Evolutionary conservation across 2,888 invertebrate species (phyloP).

Genomic region (Drosophila quinaria): DNA sequence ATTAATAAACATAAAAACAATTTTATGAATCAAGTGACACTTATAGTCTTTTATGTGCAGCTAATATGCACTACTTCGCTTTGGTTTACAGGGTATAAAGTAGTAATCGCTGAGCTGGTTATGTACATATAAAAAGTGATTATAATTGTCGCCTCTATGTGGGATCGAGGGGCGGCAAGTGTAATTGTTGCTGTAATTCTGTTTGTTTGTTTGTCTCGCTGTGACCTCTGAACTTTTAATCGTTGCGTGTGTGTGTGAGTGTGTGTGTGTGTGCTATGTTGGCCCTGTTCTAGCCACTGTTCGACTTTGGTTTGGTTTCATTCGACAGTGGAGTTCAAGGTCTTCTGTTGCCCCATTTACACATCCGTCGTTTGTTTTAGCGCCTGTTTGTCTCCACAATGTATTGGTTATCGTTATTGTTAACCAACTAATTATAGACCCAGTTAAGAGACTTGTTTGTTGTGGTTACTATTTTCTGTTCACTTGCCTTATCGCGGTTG

Average conservation of each 20-base stretch:
- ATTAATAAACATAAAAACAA: background rate
- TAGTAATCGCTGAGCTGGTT: conserved; percentile 16
- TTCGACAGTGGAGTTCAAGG: conserved; percentile 60
- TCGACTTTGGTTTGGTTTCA: conserved; percentile 34
- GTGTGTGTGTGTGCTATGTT: conserved; percentile 7
- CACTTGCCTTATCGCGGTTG: conserved; percentile 48
- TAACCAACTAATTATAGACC: conserved; percentile 34
- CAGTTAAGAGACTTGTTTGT: conserved; percentile 44
- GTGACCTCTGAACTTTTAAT: conserved; percentile 37
- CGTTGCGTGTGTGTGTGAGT: conserved; percentile 14
- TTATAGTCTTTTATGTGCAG: background rate
- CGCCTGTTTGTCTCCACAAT: conserved; percentile 69
- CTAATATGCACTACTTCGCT: background rate
- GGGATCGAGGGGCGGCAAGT: conserved; percentile 4
- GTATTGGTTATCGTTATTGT: conserved; percentile 54
- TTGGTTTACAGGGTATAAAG: conserved; percentile 8
- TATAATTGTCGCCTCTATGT: conserved; percentile 34
- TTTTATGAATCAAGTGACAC: background rate
- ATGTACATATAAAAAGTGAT: conserved; percentile 25
- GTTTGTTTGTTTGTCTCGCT: conserved; percentile 9
- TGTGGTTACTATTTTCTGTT: conserved; percentile 24
- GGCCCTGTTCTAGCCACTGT: conserved; percentile 2
- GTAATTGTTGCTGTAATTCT: conserved; percentile 23
- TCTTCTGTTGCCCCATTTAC: conserved; percentile 49
- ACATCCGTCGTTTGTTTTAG: conserved; percentile 15